Percentiles rank a stretch among this genome's conserved stretches.
Evolutionary conservation across 2,113 vertebrate species (phyloP).

Genomic region (Hippoglossus stenolepis): DNA sequence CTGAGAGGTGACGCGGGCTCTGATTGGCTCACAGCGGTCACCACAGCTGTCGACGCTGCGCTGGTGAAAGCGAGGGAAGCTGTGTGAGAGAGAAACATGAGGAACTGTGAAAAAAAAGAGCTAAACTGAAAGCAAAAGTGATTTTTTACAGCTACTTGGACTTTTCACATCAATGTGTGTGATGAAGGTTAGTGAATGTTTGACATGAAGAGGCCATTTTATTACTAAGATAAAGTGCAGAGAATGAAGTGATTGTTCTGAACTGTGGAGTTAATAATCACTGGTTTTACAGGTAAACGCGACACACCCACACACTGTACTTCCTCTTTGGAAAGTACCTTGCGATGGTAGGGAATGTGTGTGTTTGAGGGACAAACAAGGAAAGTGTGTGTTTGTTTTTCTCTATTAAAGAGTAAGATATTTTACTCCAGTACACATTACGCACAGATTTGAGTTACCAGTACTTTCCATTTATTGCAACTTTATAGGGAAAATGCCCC

Average conservation of each 20-base stretch:
- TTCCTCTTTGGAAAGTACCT: conserved; percentile 28
- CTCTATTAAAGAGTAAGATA: no score
- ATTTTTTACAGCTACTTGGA: not conserved
- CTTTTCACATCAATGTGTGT: not conserved
- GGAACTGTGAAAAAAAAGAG: conserved; percentile 46
- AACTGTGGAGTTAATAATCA: conserved; percentile 16
- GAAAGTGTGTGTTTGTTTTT: not conserved
- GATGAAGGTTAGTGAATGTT: not conserved
- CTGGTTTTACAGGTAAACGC: not conserved
- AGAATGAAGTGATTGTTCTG: conserved; percentile 11
- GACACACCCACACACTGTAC: not conserved
- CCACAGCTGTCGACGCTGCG: not conserved
- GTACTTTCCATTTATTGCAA: not conserved
- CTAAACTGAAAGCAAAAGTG: conserved; percentile 72
- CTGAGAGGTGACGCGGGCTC: conserved; percentile 9
- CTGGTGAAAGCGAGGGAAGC: conserved; percentile 13
- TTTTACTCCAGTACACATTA: no score
- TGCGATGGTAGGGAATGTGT: conserved; percentile 1
- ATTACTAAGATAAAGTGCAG: not conserved
- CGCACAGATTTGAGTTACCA: not conserved
- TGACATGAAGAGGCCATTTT: not conserved
- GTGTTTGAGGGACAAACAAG: not conserved
- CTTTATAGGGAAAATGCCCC: not conserved
- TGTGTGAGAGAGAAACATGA: conserved; percentile 41
- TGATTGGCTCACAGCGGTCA: conserved; percentile 1